Percentiles rank a stretch among this genome's conserved stretches.
phyloP scores from a whole-genome alignment of 2,113 vertebrate species.

The Psephotus haematonotus region DNA sequence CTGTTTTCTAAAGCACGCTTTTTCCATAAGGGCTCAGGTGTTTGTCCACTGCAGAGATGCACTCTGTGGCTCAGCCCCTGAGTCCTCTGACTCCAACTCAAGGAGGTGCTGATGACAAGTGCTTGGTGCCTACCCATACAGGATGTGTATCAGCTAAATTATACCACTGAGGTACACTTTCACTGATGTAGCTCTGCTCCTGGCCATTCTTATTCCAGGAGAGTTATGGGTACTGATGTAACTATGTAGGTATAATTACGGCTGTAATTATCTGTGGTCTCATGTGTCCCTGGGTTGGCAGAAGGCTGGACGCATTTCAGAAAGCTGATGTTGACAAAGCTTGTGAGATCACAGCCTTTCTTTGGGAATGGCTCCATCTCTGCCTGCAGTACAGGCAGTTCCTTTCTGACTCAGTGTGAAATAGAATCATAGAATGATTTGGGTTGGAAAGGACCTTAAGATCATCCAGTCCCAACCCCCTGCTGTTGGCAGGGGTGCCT shows the following conservation, averaged over 20 bases:
- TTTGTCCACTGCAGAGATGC: background rate
- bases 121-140: background rate
- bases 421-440: background rate
- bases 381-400: background rate
- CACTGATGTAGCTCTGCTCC: conserved; percentile 12
- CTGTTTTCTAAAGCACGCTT: background rate
- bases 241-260: conserved; percentile 28
- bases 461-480: background rate
- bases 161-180: conserved; percentile 29
- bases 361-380: conserved; percentile 12
- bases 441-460: background rate
- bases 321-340: conserved; percentile 38
- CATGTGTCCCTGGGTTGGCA: conserved; percentile 27
- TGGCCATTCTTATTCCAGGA: background rate
- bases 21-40: background rate
- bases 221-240: conserved; percentile 45
- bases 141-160: conserved; percentile 46
- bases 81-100: background rate
- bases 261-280: conserved; percentile 33
- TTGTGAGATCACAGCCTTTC: conserved; percentile 49
- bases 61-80: background rate
- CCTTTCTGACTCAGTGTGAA: conserved; percentile 32
- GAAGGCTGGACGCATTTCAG: conserved; percentile 38
- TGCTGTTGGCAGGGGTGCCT: background rate
- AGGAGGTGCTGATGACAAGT: conserved; percentile 5